Percentiles rank a stretch among this genome's conserved stretches.
Evolutionary conservation across 2,888 invertebrate genomes (phyloP).

Genomic region (Papilio demoleus): DNA sequence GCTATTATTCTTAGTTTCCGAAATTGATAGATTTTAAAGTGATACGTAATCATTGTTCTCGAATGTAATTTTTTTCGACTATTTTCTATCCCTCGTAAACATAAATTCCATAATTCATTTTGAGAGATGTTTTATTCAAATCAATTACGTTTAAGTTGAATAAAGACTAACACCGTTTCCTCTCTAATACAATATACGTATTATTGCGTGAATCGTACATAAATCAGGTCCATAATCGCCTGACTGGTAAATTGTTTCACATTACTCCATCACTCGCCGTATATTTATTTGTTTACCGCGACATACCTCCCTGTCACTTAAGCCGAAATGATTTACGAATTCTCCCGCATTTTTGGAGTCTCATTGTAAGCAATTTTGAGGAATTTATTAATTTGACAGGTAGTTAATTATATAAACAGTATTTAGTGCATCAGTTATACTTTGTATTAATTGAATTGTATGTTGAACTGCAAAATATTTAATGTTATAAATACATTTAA

Average conservation of each 20-base stretch:
- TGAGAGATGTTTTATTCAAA: too few species aligned
- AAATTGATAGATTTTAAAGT: too few species aligned
- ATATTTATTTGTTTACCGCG: conserved; percentile 2
- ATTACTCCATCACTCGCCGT: background rate
- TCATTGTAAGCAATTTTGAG: conserved; percentile 7
- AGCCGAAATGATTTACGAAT: conserved; percentile 9
- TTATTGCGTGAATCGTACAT: background rate
- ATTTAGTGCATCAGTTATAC: too few species aligned
- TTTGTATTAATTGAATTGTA: too few species aligned
- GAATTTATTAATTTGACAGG: background rate
- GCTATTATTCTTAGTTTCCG: too few species aligned
- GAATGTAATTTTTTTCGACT: too few species aligned
- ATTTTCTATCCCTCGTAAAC: too few species aligned
- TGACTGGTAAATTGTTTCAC: conserved; percentile 5
- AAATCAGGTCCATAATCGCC: conserved; percentile 13
- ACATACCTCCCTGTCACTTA: background rate
- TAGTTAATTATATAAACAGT: too few species aligned
- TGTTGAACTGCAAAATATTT: too few species aligned
- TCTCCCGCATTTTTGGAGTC: background rate
- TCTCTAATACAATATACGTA: conserved; percentile 1
- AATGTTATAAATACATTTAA: too few species aligned
- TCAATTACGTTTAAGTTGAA: background rate
- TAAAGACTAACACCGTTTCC: background rate
- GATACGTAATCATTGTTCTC: too few species aligned
- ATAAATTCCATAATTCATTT: too few species aligned